A percentile compares a stretch with the other conserved stretches of the same genome.
Evolutionary conservation across 1,140 invertebrate species (phyloP).

Genomic region (Macrobrachium rosenbergii): DNA sequence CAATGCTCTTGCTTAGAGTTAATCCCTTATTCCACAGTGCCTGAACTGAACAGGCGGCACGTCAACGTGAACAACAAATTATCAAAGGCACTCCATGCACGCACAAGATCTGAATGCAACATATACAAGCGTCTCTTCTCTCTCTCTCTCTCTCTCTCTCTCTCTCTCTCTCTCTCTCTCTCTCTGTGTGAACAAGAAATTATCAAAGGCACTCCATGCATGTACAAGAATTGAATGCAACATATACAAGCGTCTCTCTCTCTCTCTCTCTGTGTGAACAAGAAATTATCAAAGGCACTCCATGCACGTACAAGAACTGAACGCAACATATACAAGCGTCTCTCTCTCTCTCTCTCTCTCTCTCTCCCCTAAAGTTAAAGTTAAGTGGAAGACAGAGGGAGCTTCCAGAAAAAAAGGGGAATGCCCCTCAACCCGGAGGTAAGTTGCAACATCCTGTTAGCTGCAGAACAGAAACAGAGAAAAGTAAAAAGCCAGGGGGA

Average conservation of each 20-base stretch:
- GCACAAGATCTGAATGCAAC: neutral
- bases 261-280: neutral
- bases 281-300: neutral
- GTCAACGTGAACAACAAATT: neutral
- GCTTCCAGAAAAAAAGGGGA: too few species aligned
- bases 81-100: neutral
- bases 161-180: slow-evolving; percentile 29
- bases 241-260: neutral
- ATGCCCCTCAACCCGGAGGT: too few species aligned
- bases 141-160: slow-evolving; percentile 7
- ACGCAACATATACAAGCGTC: neutral
- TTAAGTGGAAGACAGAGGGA: too few species aligned
- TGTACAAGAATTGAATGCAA: neutral
- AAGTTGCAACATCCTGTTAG: too few species aligned
- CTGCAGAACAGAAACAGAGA: too few species aligned
- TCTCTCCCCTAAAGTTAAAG: neutral
- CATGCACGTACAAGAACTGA: neutral
- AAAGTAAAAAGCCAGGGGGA: too few species aligned
- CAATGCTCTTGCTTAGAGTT: too few species aligned
- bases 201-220: neutral
- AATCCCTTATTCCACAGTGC: too few species aligned
- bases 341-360: slow-evolving; percentile 1
- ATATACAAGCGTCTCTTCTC: neutral
- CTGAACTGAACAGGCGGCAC: too few species aligned
- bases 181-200: neutral